These are phyloP conservation scores for Caenorhabditis macrosperma DNA, from an alignment of 2,888 invertebrate genomes.

Conservation along the genomic window DNA sequence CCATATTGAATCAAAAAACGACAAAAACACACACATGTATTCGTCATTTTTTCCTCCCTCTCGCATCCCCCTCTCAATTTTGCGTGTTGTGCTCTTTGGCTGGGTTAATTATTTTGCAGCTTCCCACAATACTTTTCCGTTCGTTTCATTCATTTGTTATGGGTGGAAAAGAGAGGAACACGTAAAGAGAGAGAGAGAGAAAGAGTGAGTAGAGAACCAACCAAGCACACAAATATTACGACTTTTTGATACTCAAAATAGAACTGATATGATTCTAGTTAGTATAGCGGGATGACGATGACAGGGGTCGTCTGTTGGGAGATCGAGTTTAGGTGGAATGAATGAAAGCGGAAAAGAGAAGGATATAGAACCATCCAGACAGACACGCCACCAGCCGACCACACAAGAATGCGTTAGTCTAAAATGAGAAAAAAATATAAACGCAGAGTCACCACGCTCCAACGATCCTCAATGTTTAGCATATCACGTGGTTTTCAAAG, in stretches of 20 bases:
- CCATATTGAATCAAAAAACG: not conserved
- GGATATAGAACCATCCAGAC: not conserved
- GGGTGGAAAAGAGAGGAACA: slow-evolving; percentile 3
- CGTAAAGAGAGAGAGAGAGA: not conserved
- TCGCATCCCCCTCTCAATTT: not conserved
- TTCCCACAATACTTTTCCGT: slow-evolving; percentile 15
- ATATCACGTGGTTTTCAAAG: slow-evolving; percentile 34
- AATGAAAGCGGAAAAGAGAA: not conserved
- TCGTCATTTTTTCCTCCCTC: not conserved
- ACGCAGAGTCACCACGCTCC: slow-evolving; percentile 12
- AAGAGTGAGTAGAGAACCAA: not conserved
- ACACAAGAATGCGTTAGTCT: not conserved
- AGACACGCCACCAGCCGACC: no score
- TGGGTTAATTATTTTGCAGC: slow-evolving; percentile 28
- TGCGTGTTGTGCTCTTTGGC: not conserved
- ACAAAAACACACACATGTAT: not conserved
- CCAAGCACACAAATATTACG: slow-evolving; percentile 21
- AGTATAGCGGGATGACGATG: not conserved
- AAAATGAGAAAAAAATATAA: not conserved
- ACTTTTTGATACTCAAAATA: not conserved
- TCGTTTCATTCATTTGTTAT: slow-evolving; percentile 48
- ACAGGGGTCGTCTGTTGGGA: not conserved
- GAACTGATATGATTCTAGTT: slow-evolving; percentile 16
- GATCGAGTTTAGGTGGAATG: not conserved
- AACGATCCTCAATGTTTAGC: slow-evolving; percentile 35